Evolutionary conservation across 2,888 invertebrate species (phyloP).

Genomic region (Meteorus cinctellus): DNA sequence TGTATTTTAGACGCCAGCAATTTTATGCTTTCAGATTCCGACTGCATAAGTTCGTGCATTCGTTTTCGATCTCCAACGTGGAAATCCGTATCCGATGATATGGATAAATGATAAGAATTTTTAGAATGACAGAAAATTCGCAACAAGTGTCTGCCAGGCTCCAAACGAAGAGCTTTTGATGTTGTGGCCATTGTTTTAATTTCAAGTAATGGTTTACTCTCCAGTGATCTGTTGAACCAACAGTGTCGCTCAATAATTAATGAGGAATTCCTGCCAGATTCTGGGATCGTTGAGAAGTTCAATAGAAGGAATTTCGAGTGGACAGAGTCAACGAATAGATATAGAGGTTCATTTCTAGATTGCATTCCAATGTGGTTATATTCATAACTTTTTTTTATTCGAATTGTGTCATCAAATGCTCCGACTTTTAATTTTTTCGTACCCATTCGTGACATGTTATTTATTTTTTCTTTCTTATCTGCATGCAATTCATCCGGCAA

Average conservation of each 20-base stretch:
- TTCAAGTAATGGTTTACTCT: slow-evolving; percentile 22
- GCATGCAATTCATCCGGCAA: slow-evolving; percentile 19
- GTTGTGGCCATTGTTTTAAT: slow-evolving; percentile 49
- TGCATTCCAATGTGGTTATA: slow-evolving; percentile 40
- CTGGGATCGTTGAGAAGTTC: slow-evolving; percentile 46
- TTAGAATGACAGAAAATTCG: slow-evolving; percentile 52
- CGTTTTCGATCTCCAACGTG: slow-evolving; percentile 53
- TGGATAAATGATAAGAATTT: slow-evolving; percentile 44
- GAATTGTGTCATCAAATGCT: not conserved
- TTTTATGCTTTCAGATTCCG: slow-evolving; percentile 54
- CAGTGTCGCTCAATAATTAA: slow-evolving; percentile 52
- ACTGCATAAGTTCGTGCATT: slow-evolving; percentile 57
- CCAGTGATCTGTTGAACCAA: slow-evolving; percentile 49
- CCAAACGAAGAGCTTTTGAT: slow-evolving; percentile 56
- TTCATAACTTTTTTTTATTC: slow-evolving; percentile 31
- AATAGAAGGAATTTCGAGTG: slow-evolving; percentile 57
- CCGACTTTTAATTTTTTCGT: slow-evolving; percentile 1
- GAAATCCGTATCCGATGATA: slow-evolving; percentile 59
- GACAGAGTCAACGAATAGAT: slow-evolving; percentile 58
- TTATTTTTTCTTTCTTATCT: not conserved
- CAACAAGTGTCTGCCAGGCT: slow-evolving; percentile 58
- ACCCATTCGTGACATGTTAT: not conserved
- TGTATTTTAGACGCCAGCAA: slow-evolving; percentile 45
- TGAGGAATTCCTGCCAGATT: slow-evolving; percentile 34
- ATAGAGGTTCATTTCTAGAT: slow-evolving; percentile 57